Percentiles rank a stretch among this genome's conserved stretches.
phyloP scores from a whole-genome alignment of 1,140 invertebrate genomes.

The Drosophila subpulchrella region DNA sequence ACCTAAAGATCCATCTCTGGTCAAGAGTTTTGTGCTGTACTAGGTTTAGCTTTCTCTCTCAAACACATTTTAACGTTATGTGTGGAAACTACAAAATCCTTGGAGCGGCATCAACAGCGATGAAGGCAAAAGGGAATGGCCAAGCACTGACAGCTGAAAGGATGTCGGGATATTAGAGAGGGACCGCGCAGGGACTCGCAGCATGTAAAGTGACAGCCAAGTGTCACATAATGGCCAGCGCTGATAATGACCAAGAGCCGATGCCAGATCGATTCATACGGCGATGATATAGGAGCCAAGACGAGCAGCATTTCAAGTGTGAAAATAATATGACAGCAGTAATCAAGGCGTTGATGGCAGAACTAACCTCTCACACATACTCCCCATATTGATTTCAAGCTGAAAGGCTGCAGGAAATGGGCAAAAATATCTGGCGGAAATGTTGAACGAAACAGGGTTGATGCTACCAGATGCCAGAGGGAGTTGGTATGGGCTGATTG shows the following conservation, averaged over 20 bases:
- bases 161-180: conserved; percentile 64
- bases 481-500: conserved; percentile 14
- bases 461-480: background rate
- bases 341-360: conserved; percentile 62
- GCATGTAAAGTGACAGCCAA: conserved; percentile 72
- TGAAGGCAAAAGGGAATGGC: background rate
- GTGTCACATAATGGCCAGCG: conserved; percentile 59
- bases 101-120: conserved; percentile 40
- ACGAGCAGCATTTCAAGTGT: conserved; percentile 70
- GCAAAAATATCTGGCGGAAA: conserved; percentile 74
- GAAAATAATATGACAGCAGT: conserved; percentile 80
- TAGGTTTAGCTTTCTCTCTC: no score
- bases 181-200: conserved; percentile 32
- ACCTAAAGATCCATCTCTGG: no score
- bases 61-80: background rate
- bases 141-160: conserved; percentile 24
- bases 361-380: conserved; percentile 11
- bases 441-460: conserved; percentile 43
- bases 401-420: conserved; percentile 68
- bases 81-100: conserved; percentile 2
- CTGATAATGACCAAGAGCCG: conserved; percentile 59
- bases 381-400: conserved; percentile 67
- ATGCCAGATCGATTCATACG: conserved; percentile 49
- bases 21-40: background rate
- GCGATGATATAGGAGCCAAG: conserved; percentile 17